Percentiles rank a stretch among this genome's conserved stretches.
These are phyloP conservation scores for Siniperca undulata DNA, from an alignment of 2,797 vertebrate genomes.

Conservation along the genomic window DNA sequence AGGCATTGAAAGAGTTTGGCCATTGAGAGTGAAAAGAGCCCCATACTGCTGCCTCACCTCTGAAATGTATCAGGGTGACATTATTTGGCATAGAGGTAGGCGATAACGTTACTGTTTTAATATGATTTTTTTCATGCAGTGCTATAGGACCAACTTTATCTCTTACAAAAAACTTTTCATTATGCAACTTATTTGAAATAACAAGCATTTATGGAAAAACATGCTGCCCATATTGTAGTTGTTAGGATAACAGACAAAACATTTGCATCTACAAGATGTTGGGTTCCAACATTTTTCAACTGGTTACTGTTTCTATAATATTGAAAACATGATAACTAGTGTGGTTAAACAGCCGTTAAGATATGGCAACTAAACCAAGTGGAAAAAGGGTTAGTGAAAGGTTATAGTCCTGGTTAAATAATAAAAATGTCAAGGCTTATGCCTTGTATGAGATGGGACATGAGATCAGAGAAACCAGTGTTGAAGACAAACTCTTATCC, in stretches of 20 bases:
- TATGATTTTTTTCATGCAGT: not conserved
- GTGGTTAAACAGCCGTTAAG: not conserved
- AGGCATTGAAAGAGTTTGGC: constrained; percentile 72
- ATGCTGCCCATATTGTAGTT: not conserved
- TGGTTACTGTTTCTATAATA: not conserved
- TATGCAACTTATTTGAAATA: constrained; percentile 4
- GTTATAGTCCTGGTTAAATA: not conserved
- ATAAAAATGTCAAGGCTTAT: not conserved
- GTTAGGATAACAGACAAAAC: not conserved
- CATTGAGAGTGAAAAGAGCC: constrained; percentile 13
- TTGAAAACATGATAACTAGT: not conserved
- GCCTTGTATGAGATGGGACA: not conserved
- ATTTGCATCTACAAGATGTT: not conserved
- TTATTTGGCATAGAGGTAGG: constrained; percentile 3
- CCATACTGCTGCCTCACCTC: not conserved
- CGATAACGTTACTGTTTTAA: constrained; percentile 4
- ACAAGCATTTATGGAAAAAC: constrained; percentile 11
- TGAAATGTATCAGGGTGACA: constrained; percentile 20
- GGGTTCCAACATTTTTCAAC: not conserved
- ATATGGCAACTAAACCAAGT: not conserved
- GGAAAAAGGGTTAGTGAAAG: not conserved
- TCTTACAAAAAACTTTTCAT: constrained; percentile 18
- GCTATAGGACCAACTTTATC: not conserved
- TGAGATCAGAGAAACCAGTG: not conserved
- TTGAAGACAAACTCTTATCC: not conserved